phyloP scores from a whole-genome alignment of 2,888 invertebrate genomes.

The Protonemura montana region DNA sequence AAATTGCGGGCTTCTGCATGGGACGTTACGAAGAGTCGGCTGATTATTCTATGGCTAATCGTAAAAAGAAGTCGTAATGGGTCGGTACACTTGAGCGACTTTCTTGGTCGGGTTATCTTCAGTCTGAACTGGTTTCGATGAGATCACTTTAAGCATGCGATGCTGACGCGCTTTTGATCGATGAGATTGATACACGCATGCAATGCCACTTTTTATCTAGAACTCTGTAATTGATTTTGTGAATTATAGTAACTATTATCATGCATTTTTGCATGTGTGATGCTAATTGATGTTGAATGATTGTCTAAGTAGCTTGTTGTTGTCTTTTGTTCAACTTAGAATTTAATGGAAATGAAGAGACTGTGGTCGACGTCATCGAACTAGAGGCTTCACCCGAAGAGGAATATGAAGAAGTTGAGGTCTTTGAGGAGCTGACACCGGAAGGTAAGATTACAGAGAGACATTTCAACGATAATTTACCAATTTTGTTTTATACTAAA shows the following conservation, averaged over 20 bases:
- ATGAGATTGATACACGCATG: background rate
- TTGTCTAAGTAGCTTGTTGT: slow-evolving; percentile 12
- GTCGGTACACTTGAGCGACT: background rate
- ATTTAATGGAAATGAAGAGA: slow-evolving; percentile 9
- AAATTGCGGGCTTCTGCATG: background rate
- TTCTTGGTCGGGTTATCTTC: background rate
- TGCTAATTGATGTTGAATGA: background rate
- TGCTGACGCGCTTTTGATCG: background rate
- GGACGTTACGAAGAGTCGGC: background rate
- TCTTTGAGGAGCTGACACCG: slow-evolving; percentile 22
- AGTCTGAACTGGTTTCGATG: background rate
- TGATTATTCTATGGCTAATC: background rate
- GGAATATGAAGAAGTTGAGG: slow-evolving; percentile 1
- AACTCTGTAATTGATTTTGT: background rate
- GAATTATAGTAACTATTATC: background rate
- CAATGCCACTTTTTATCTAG: background rate
- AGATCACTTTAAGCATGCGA: background rate
- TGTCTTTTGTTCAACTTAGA: background rate
- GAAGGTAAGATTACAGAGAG: background rate
- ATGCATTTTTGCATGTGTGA: background rate
- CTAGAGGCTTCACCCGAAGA: background rate
- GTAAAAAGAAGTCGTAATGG: background rate
- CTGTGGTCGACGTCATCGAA: background rate
- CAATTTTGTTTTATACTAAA: too few relatives aligned
- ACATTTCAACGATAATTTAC: background rate